phyloP scores from a whole-genome alignment of 2,888 invertebrate species.

The Drosophila kambysellisi region DNA sequence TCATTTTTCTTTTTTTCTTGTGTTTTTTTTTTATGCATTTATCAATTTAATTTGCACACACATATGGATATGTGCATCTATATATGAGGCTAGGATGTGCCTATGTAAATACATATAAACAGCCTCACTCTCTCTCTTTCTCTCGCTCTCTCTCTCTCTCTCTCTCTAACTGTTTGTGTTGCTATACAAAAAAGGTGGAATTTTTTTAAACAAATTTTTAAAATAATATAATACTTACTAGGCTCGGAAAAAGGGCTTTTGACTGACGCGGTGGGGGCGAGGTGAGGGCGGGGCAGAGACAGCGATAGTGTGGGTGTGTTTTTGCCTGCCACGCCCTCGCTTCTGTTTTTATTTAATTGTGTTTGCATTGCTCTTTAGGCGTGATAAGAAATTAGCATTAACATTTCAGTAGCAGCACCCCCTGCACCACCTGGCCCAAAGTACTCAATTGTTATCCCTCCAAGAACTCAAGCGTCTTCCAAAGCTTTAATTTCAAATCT shows the following conservation, averaged over 20 bases:
- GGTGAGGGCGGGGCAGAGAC: background rate
- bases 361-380: conserved; percentile 64
- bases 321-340: conserved; percentile 45
- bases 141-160: background rate
- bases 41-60: conserved; percentile 51
- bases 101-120: conserved; percentile 29
- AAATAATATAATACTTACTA: conserved; percentile 72
- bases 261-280: background rate
- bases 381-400: conserved; percentile 69
- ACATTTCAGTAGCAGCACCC: conserved; percentile 32
- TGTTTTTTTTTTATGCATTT: conserved; percentile 61
- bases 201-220: conserved; percentile 66
- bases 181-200: conserved; percentile 29
- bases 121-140: background rate
- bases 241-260: conserved; percentile 18
- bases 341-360: conserved; percentile 23
- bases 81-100: conserved; percentile 6
- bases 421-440: conserved; percentile 1
- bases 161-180: background rate
- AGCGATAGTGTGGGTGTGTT: background rate
- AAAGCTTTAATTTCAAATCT: background rate
- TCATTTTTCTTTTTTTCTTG: background rate
- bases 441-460: background rate
- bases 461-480: background rate
- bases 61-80: conserved; percentile 12